Base-by-base conservation (phyloP, 2,797 vertebrate species). In the Xenopus petersii region DNA sequence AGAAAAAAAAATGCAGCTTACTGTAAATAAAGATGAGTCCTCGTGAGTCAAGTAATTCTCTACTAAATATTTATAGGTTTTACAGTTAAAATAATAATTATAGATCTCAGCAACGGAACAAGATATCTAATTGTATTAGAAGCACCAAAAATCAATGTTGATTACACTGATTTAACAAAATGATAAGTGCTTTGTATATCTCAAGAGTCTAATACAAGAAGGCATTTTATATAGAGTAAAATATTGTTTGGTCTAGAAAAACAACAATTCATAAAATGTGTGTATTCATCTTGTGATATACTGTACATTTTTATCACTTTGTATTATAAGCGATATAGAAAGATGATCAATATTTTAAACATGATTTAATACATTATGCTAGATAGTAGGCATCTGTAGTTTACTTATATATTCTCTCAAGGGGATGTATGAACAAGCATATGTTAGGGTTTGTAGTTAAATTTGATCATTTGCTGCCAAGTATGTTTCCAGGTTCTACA, bases 11-110 rank as follows among this genome's bases (percentile, higher is more conserved):
- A 42, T 42, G 36, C 36, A 42, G 36, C 36, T 42, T 42, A 42
- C 36, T 4, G 36, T 42, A 42, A 42, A 42, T 7, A 42, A 42
- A 42, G 36, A 42, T 42, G 49, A 2, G 49, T 51, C 11, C 54
- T 67, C 70, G 73, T 62, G 47, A 67, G 58, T 64, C 42, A 63
- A 63, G 51, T 21, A 65, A 66, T 5, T 30, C 49, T 33, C 60
- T 49, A 64, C 48, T n/a, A 77, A 59, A 67, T 69, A 73, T 60
- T 58, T 58, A 77, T 56, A 68, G 70, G 13, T 7, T 64, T 77
- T 73, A 68, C 75, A 73, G 70, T 77, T 67, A 77, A 36, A 73
- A 63, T 68, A 68, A 77, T 73, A 73, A 77, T 67, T 77, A 72
- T 77, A 56, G 75, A 77, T 77, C 42, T 64, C 46, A 48, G n/a